Base-by-base conservation (phyloP, 1,140 invertebrate species). In the Musca vetustissima region DNA sequence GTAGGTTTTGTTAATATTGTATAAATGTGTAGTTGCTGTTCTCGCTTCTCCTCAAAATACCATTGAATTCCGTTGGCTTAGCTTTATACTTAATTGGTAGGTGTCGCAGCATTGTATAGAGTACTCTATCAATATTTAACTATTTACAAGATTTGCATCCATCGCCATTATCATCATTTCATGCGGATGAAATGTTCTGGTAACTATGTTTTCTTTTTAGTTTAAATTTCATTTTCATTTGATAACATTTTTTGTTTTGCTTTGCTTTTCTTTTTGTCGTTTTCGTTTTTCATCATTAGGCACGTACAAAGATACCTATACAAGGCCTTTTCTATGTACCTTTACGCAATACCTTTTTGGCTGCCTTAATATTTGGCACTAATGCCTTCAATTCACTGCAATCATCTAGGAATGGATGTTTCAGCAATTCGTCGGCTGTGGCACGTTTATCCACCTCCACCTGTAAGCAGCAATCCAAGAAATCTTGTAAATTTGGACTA, bases 391-490 rank as follows among this genome's bases (percentile, higher is more conserved):
- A 85, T 73, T 94, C 92, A 77, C 93, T 92, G 67, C 94, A 91
- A 74, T 92, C 90, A 24, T 91, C 85, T 19, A 99, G 84, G 86
- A 99, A 98, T 2, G 90, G 89, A 88, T 98, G 96, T 47, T 85
- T 83, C n/a, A 97, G 85, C 9, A 98, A 84, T 83, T 97, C 91
- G 13, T 91, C 88, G 1, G 95, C 94, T 0, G 92, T 90, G 8
- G 92, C 92, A 71, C 97, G 86, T 66, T 89, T 87, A 61, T 97
- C 93, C 0, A 97, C 94, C 78, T 98, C 94, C 1, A 98, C 95
- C 82, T 97, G 91, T 9, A 99, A 86, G 82, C 96, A 98, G 70
- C 90, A 87, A 83, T 97, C 93, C 28, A 98, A 85, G 81, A 98
- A 98, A 79, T 95, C 88, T 78, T 90, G 88, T 70, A 95, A 88